Percentiles rank a stretch among this genome's conserved stretches.
Conservation (phyloP, 2,797 vertebrate genomes). For the Bradypodion pumilum region DNA sequence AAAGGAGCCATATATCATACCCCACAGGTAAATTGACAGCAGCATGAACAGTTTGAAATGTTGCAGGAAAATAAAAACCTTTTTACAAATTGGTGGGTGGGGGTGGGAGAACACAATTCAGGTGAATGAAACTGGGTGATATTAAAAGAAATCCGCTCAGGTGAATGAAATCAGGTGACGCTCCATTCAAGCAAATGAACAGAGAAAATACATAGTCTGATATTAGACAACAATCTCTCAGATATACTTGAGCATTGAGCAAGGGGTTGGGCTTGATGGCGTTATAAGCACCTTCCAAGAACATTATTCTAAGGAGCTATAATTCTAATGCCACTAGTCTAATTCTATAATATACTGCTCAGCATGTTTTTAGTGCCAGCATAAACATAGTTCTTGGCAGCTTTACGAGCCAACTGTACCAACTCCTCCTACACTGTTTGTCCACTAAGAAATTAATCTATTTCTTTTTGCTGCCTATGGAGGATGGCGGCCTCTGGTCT, state of each 20-base stretch:
- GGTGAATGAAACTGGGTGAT: too few species aligned
- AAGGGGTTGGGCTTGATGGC: too few species aligned
- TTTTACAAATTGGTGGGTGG: too few species aligned
- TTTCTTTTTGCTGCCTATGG: not conserved
- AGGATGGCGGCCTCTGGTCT: not conserved
- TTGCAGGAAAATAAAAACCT: too few species aligned
- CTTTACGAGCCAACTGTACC: not conserved
- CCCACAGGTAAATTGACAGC: not conserved
- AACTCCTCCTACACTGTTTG: not conserved
- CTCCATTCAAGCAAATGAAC: too few species aligned
- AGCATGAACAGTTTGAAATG: not conserved
- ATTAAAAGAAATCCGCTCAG: too few species aligned
- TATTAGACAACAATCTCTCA: too few species aligned
- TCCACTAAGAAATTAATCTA: conserved; percentile 2
- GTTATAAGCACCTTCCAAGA: too few species aligned
- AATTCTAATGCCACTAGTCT: not conserved
- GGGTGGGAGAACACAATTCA: too few species aligned
- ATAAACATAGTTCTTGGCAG: not conserved
- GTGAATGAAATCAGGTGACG: not conserved
- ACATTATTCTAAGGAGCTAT: too few species aligned
- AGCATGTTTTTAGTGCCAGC: not conserved
- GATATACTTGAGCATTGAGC: too few species aligned
- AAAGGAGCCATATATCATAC: too few species aligned
- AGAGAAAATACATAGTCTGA: not conserved
- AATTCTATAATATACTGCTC: not conserved